A percentile compares a stretch with the other conserved stretches of the same genome.
Conservation (phyloP, 2,888 invertebrate species). For the Coleophora deauratella region DNA sequence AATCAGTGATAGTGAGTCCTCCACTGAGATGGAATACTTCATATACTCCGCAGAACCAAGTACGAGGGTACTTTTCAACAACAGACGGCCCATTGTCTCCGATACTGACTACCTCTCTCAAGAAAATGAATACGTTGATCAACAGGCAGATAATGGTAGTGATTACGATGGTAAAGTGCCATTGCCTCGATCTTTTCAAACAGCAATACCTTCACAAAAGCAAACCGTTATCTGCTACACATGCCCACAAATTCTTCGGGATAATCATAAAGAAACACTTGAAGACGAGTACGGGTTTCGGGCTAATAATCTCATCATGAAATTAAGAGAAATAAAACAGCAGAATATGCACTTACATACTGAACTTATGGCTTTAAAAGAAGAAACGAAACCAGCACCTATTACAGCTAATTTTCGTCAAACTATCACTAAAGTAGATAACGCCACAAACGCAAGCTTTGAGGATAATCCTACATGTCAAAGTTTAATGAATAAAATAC, state of each 20-base stretch:
- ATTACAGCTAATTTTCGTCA: no score
- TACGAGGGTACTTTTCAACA: slow-evolving; percentile 31
- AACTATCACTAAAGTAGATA: slow-evolving; percentile 28
- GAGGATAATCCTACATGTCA: slow-evolving; percentile 7
- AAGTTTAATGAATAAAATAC: slow-evolving; percentile 22
- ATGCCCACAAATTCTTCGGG: slow-evolving; percentile 23
- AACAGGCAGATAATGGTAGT: slow-evolving; percentile 12
- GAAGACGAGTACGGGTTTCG: slow-evolving; percentile 35
- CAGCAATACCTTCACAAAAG: slow-evolving; percentile 4
- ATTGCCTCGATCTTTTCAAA: no score
- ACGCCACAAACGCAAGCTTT: slow-evolving; percentile 20
- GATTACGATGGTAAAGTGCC: slow-evolving; percentile 14
- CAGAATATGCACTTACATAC: slow-evolving; percentile 45
- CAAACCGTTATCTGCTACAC: slow-evolving; percentile 25
- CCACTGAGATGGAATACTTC: slow-evolving; percentile 40
- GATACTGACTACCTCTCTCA: slow-evolving; percentile 31
- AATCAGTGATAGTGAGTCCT: slow-evolving; percentile 33
- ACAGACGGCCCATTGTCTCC: slow-evolving; percentile 21
- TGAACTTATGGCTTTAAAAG: slow-evolving; percentile 38
- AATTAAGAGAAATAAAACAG: slow-evolving; percentile 53
- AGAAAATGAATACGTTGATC: slow-evolving; percentile 17
- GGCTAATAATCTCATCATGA: slow-evolving; percentile 46
- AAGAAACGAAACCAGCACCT: slow-evolving; percentile 23
- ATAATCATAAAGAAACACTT: slow-evolving; percentile 11
- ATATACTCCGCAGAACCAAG: slow-evolving; percentile 32